Percentiles rank a stretch among this genome's conserved stretches.
These are phyloP conservation scores for Linnaemya tessellans DNA, from an alignment of 2,888 invertebrate species.

Conservation along the genomic window DNA sequence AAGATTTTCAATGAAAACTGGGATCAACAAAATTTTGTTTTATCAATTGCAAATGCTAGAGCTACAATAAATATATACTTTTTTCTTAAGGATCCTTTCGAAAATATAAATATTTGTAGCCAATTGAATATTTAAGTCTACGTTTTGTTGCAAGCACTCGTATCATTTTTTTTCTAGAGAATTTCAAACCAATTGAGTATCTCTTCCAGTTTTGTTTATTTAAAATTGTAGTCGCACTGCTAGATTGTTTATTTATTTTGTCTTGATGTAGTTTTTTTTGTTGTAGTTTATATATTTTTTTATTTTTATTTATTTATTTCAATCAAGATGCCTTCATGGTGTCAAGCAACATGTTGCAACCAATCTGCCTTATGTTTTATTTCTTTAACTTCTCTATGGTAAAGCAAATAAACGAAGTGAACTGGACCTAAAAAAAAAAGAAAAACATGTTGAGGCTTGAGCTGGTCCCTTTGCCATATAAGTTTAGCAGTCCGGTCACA, in stretches of 20 bases:
- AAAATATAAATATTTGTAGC: not conserved
- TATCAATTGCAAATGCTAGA: too few relatives aligned
- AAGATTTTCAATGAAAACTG: too few relatives aligned
- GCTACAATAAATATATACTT: too few relatives aligned
- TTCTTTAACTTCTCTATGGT: slow-evolving; percentile 34
- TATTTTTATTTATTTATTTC: slow-evolving; percentile 19
- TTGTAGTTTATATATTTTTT: not conserved
- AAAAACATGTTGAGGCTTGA: not conserved
- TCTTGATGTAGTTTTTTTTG: not conserved
- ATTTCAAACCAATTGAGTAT: slow-evolving; percentile 3
- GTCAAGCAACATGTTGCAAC: slow-evolving; percentile 59
- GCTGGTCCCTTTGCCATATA: slow-evolving; percentile 13
- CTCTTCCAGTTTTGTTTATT: slow-evolving; percentile 9
- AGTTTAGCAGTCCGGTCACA: slow-evolving; percentile 11
- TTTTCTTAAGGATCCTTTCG: not conserved
- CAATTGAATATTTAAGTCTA: not conserved
- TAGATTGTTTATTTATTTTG: slow-evolving; percentile 33
- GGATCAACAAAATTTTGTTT: too few relatives aligned
- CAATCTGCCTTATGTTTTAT: slow-evolving; percentile 34
- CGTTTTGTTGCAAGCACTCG: not conserved
- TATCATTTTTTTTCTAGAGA: not conserved
- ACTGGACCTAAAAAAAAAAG: not conserved
- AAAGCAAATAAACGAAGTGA: slow-evolving; percentile 26
- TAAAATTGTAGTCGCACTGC: not conserved
- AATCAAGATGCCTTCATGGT: slow-evolving; percentile 46